A percentile compares a stretch with the other conserved stretches of the same genome.
Conservation (phyloP, 2,888 invertebrate genomes). For the Ethmia dodecea region DNA sequence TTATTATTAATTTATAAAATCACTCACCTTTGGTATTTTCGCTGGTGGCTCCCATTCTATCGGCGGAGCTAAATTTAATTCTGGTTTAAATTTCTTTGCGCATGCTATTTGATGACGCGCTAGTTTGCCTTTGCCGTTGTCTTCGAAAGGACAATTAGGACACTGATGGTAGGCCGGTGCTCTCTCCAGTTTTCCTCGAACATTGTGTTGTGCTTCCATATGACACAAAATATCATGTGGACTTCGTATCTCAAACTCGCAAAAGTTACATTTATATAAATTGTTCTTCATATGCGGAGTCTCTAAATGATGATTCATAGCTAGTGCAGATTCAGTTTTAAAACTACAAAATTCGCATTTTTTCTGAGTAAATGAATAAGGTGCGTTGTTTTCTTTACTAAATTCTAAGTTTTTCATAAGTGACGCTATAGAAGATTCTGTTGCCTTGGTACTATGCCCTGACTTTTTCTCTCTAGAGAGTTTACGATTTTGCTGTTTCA, state of each 20-base stretch:
- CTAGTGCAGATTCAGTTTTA: conserved; percentile 90
- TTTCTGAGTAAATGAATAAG: conserved; percentile 84
- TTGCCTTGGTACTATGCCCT: conserved; percentile 80
- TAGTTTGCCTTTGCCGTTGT: conserved; percentile 93
- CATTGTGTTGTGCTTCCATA: conserved; percentile 93
- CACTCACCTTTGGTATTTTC: conserved; percentile 88
- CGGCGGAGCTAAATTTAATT: conserved; percentile 90
- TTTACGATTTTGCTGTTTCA: conserved; percentile 91
- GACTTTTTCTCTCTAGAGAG: conserved; percentile 82
- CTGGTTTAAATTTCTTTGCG: conserved; percentile 92
- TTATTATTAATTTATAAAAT: no score
- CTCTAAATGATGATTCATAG: conserved; percentile 92
- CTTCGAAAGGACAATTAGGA: conserved; percentile 95
- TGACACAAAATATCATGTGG: conserved; percentile 94
- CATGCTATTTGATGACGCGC: conserved; percentile 93
- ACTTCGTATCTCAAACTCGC: conserved; percentile 87
- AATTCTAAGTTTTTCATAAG: conserved; percentile 90
- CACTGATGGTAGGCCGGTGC: conserved; percentile 94
- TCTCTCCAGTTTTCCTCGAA: conserved; percentile 88
- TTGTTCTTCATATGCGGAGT: conserved; percentile 94
- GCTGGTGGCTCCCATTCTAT: conserved; percentile 96
- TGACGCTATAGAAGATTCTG: conserved; percentile 88
- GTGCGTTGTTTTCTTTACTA: conserved; percentile 90
- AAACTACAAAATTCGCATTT: conserved; percentile 94
- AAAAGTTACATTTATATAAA: conserved; percentile 91